A percentile compares a stretch with the other conserved stretches of the same genome.
These are phyloP conservation scores for Oncorhynchus mykiss DNA, from an alignment of 2,113 vertebrate species.

Conservation along the genomic window DNA sequence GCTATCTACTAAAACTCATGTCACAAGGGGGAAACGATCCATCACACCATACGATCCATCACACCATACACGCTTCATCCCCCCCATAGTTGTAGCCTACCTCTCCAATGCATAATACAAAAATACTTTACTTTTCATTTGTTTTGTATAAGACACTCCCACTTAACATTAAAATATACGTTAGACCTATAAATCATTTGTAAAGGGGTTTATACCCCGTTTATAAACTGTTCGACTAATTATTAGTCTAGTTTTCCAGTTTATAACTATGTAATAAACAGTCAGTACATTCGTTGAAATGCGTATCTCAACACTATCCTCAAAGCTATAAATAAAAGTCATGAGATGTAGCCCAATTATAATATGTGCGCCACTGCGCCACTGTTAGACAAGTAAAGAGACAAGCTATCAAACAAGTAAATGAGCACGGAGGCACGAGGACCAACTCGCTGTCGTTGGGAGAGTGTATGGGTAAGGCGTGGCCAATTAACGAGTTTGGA, in stretches of 20 bases:
- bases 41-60: not conserved
- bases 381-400: not conserved
- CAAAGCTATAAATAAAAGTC: too few species aligned
- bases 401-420: not conserved
- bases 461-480: constrained; percentile 50
- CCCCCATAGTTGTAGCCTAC: too few species aligned
- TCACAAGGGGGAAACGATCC: too few species aligned
- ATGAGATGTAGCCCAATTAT: too few species aligned
- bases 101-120: too few species aligned
- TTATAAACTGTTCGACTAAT: too few species aligned
- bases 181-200: not conserved
- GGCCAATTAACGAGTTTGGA: constrained; percentile 54
- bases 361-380: too few species aligned
- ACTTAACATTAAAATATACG: too few species aligned
- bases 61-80: not conserved
- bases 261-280: not conserved
- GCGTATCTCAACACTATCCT: too few species aligned
- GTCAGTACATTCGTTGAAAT: not conserved
- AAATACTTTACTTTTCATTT: too few species aligned
- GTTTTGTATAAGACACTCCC: too few species aligned
- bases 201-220: not conserved
- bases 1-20: too few species aligned
- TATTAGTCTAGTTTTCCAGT: not conserved
- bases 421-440: not conserved
- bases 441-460: constrained; percentile 13